Evolutionary conservation across 2,113 vertebrate genomes (phyloP), one percentile per base, ranked within the genome.

Genomic region (Cebidichthys violaceus): DNA sequence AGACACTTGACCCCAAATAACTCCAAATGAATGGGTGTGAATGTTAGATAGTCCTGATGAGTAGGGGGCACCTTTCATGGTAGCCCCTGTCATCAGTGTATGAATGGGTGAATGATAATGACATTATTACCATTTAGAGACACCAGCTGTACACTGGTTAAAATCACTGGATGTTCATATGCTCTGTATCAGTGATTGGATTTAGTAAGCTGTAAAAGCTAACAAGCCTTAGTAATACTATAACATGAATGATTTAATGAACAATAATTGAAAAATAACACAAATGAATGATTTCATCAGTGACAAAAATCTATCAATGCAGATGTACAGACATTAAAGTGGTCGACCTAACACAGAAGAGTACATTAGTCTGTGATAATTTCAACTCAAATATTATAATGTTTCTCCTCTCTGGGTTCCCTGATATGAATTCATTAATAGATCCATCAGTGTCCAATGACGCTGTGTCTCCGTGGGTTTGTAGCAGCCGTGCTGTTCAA

Each of bases 371-470:
- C 13, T 57, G 9, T 55, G 22, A 64, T 50, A 18, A 60, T 73
- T 74, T 22, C 65, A 18, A 24, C 17, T 35, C 29, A 24, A 45
- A 69, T 79, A 74, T 84, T 78, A 60, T 22, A 18, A 52, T 71
- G 60, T 43, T 35, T 66, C 17, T 70, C 45, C 64, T 62, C 55
- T 79, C 35, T 3, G 31, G 8, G 2, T 31, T 64, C 29, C 4
- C 37, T 61, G n/a, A 24, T 47, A 70, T 39, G 64, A 70, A 39
- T 75, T 66, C 41, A 72, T 39, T 60, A 71, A 81, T 55, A 71
- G 69, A 57, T 37, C 33, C 52, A 18, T 57, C 50, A 35, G 13
- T 24, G 50, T 55, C 69, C 50, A 15, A 31, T 54, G 47, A 70
- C 22, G 10, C n/a, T 57, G 6, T 2, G 4, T 27, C 69, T 57